Base-by-base conservation (phyloP, 2,888 invertebrate species). In the Corbicula japonica region DNA sequence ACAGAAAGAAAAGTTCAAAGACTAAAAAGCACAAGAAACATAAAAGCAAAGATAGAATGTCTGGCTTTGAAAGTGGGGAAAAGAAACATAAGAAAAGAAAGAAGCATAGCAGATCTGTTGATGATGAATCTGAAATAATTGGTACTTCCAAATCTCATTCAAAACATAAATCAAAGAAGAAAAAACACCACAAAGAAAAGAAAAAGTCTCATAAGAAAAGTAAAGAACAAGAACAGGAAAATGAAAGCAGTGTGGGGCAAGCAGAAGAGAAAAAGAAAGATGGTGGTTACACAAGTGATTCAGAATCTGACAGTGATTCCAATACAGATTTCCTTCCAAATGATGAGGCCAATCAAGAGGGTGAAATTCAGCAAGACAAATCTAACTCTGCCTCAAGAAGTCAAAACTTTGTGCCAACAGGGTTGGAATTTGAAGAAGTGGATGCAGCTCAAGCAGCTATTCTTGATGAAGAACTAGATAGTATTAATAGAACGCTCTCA, bases 21-120 rank as follows among this genome's bases (percentile, higher is more conserved):
- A 71, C 81, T 32, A 86, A 86, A 61, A 84, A 84, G 62, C 74
- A 75, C n/a, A 86, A 86, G 41, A 79, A 84, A 46, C 54, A 66
- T n/a, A 66, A 34, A 48, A n/a, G 34, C 26, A 52, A 62, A 74
- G n/a, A 61, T 65, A 5, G 72, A 70, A 35, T 63, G 70, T n/a
- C n/a, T n/a, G n/a, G n/a, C n/a, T n/a, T n/a, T n/a, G n/a, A n/a
- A n/a, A n/a, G n/a, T n/a, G 23, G 32, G 18, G 30, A 54, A 12
- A 62, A 83, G 34, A 83, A 86, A 65, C 60, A 81, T 63, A 83
- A 80, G 30, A 76, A 58, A 30, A 58, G 82, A 30, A 86, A 85
- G 54, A 76, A 86, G 44, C 72, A 83, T 32, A 78, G 65, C 41
- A 74, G 73, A 46, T 71, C 41, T 54, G 26, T 48, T 60, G 54